Percentiles rank a stretch among this genome's conserved stretches.
phyloP scores from a whole-genome alignment of 2,888 invertebrate genomes.

The Polymixis lichenea region DNA sequence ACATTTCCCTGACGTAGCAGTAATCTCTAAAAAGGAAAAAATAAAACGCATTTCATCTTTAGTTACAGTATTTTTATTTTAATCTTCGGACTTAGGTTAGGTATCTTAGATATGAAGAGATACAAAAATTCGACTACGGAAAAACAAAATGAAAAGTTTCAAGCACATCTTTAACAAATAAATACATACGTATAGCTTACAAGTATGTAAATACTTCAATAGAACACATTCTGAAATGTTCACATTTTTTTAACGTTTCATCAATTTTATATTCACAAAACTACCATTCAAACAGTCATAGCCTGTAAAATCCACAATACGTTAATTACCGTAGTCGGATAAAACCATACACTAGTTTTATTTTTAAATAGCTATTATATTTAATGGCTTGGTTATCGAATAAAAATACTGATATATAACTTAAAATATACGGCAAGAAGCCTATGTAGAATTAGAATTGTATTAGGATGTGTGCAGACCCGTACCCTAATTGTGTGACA shows the following conservation, averaged over 20 bases:
- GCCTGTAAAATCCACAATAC: not conserved
- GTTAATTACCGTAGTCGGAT: not conserved
- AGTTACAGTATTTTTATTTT: conserved; percentile 17
- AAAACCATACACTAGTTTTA: not conserved
- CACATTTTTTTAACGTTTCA: not conserved
- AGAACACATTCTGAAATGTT: not conserved
- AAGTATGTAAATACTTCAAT: not conserved
- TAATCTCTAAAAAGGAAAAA: conserved; percentile 1
- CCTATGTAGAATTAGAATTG: not conserved
- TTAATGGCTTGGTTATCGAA: not conserved
- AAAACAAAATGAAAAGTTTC: not conserved
- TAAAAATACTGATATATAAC: conserved; percentile 11
- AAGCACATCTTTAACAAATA: not conserved
- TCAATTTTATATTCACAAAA: not conserved
- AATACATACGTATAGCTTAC: not conserved
- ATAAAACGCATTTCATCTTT: conserved; percentile 5
- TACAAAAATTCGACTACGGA: not conserved
- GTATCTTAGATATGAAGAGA: not conserved
- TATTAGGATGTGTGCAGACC: not conserved
- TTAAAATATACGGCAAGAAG: not conserved
- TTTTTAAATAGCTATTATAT: no score
- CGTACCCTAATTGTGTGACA: no score
- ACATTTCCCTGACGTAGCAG: no score
- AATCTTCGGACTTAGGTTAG: not conserved
- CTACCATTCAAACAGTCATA: not conserved